These are phyloP conservation scores for Anagrus nilaparvatae DNA, from an alignment of 1,140 invertebrate genomes.

Conservation along the genomic window DNA sequence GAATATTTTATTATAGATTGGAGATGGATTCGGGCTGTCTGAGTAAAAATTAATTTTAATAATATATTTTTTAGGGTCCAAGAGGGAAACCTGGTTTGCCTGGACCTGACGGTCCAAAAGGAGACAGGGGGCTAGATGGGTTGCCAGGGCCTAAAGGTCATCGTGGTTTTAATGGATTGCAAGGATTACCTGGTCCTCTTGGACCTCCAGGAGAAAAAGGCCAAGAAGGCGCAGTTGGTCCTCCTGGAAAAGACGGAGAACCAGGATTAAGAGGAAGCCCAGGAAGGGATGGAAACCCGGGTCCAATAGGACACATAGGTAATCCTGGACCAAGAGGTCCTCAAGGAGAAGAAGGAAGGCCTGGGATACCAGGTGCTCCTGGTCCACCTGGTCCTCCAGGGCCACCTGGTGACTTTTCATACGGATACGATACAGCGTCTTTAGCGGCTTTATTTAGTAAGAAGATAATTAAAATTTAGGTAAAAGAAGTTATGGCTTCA, in stretches of 20 bases:
- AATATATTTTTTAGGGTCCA: constrained; percentile 43
- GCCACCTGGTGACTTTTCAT: constrained; percentile 45
- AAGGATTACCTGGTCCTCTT: constrained; percentile 51
- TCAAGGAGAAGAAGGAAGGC: constrained; percentile 53
- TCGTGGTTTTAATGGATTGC: constrained; percentile 69
- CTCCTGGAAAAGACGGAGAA: constrained; percentile 70
- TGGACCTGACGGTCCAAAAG: constrained; percentile 60
- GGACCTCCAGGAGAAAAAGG: constrained; percentile 52
- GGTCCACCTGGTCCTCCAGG: constrained; percentile 54
- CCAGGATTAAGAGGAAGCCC: constrained; percentile 50
- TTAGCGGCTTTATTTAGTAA: constrained; percentile 58
- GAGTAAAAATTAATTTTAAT: not conserved
- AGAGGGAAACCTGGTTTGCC: constrained; percentile 62
- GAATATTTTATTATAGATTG: too few relatives aligned
- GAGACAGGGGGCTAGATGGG: constrained; percentile 60
- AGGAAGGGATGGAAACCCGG: constrained; percentile 27
- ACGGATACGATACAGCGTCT: constrained; percentile 44
- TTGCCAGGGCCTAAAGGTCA: constrained; percentile 71
- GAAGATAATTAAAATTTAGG: not conserved
- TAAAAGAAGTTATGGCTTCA: constrained; percentile 1
- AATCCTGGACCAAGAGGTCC: constrained; percentile 60
- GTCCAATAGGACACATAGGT: constrained; percentile 47
- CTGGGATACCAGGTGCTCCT: constrained; percentile 54
- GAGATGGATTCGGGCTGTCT: too few relatives aligned
- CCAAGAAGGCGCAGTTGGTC: constrained; percentile 50